Conservation (phyloP, 2,113 vertebrate genomes). For the Pachypanchax playfairii region DNA sequence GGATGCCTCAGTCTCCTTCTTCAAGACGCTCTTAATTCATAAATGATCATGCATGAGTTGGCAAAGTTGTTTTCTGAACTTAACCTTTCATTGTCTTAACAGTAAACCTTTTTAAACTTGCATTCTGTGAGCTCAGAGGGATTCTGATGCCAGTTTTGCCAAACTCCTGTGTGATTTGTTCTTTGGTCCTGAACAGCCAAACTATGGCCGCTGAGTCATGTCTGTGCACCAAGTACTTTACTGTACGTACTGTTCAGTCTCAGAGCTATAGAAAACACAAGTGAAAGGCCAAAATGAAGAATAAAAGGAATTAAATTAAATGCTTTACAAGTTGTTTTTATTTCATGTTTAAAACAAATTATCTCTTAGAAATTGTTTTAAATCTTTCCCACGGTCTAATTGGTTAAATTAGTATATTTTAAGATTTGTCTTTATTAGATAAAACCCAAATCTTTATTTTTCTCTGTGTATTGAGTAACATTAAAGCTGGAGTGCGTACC, state of each 20-base stretch:
- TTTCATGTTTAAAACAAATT: constrained; percentile 1
- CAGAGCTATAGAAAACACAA: constrained; percentile 65
- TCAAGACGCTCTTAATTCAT: constrained; percentile 13
- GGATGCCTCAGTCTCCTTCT: constrained; percentile 21
- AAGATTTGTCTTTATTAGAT: constrained; percentile 2
- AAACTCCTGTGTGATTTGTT: constrained; percentile 49
- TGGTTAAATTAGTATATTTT: background rate
- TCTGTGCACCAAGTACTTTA: constrained; percentile 38
- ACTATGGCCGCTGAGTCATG: constrained; percentile 59
- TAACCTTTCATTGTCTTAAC: background rate
- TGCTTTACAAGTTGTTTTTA: background rate
- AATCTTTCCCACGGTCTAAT: background rate
- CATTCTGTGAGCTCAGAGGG: constrained; percentile 13
- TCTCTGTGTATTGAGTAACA: too few species aligned
- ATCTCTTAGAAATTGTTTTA: background rate
- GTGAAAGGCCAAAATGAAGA: constrained; percentile 8
- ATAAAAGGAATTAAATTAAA: background rate
- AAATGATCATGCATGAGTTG: constrained; percentile 45
- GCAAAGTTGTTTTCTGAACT: constrained; percentile 29
- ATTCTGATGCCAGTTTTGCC: constrained; percentile 22
- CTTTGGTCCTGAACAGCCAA: constrained; percentile 36
- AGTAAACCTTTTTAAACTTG: constrained; percentile 1
- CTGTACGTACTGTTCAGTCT: constrained; percentile 33
- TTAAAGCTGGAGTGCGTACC: too few species aligned
- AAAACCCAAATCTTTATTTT: background rate